phyloP scores from a whole-genome alignment of 2,888 invertebrate genomes.

The Erebia palarica region DNA sequence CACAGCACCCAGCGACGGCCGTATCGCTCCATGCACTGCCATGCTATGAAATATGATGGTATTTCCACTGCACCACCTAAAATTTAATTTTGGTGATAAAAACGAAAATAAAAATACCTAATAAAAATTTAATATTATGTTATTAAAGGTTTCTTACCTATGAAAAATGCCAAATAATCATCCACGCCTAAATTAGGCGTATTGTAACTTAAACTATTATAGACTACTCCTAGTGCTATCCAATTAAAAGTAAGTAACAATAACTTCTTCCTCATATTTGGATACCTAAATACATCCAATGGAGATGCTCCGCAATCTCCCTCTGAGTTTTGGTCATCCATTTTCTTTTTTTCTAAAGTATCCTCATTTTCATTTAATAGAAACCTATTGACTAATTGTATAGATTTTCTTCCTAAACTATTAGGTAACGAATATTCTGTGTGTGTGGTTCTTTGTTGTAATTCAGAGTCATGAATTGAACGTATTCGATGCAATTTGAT shows the following conservation, averaged over 20 bases:
- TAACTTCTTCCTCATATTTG: slow-evolving; percentile 86
- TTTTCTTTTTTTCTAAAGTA: slow-evolving; percentile 61
- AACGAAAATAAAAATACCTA: neutral
- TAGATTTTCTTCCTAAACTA: slow-evolving; percentile 66
- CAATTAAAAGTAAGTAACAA: slow-evolving; percentile 85
- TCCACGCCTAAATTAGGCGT: slow-evolving; percentile 86
- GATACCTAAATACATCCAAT: slow-evolving; percentile 84
- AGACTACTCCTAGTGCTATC: slow-evolving; percentile 86
- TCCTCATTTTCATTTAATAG: slow-evolving; percentile 63
- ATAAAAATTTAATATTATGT: neutral
- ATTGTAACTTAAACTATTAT: slow-evolving; percentile 86
- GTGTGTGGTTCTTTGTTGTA: slow-evolving; percentile 59
- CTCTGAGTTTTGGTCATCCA: slow-evolving; percentile 74
- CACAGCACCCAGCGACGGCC: slow-evolving; percentile 86
- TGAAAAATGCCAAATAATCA: slow-evolving; percentile 86
- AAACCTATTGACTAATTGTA: slow-evolving; percentile 64
- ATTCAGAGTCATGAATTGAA: slow-evolving; percentile 49
- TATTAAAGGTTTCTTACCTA: slow-evolving; percentile 69
- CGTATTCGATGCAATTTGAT: slow-evolving; percentile 45
- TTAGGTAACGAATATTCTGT: slow-evolving; percentile 61
- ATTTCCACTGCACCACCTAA: slow-evolving; percentile 84
- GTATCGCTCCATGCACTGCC: slow-evolving; percentile 85
- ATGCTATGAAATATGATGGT: slow-evolving; percentile 85
- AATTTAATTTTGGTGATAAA: slow-evolving; percentile 34
- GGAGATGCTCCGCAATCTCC: slow-evolving; percentile 81